Conservation (phyloP, 2,113 vertebrate genomes). For the Atherinomorus stipes region DNA sequence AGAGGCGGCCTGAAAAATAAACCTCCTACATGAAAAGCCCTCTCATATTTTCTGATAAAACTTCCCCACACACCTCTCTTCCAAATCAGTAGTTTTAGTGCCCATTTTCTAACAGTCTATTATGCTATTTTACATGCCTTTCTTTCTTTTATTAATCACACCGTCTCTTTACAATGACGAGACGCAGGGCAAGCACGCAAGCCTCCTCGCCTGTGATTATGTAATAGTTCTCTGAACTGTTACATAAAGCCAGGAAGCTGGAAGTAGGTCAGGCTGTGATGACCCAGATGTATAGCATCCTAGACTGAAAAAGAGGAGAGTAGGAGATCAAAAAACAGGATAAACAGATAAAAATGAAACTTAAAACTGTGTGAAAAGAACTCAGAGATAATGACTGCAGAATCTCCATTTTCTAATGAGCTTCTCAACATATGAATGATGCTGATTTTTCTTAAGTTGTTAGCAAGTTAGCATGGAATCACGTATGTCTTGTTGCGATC, state of each 20-base stretch:
- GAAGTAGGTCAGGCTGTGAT: constrained; percentile 67
- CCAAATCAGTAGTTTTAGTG: not conserved
- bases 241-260: constrained; percentile 73
- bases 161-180: constrained; percentile 23
- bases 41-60: not conserved
- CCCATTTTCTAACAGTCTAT: constrained; percentile 21
- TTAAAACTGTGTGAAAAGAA: not conserved
- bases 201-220: constrained; percentile 60
- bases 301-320: not conserved
- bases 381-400: not conserved
- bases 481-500: not conserved
- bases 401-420: not conserved
- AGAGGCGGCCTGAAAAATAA: not conserved
- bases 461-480: too few relatives aligned
- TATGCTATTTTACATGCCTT: constrained; percentile 1
- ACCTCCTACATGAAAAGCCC: not conserved
- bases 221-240: constrained; percentile 69
- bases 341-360: not conserved
- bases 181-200: constrained; percentile 27
- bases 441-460: not conserved
- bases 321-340: not conserved
- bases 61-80: not conserved
- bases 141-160: constrained; percentile 15
- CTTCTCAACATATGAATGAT: not conserved
- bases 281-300: constrained; percentile 62